Evolutionary conservation across 2,797 vertebrate genomes (phyloP).

Genomic region (Protosalanx chinensis): DNA sequence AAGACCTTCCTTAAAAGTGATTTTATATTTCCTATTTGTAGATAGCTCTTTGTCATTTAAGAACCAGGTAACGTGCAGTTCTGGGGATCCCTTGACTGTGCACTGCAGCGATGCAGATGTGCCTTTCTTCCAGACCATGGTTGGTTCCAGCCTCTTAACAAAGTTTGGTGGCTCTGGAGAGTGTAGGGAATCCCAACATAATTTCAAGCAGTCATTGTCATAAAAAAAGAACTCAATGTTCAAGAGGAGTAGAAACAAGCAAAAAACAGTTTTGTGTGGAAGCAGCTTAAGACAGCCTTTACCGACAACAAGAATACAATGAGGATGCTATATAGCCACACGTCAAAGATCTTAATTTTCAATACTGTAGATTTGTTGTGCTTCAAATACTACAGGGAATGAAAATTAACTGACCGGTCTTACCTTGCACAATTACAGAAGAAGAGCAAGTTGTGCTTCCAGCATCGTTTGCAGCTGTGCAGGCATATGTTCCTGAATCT

Average conservation of each 20-base stretch:
- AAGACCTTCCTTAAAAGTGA: conserved; percentile 74
- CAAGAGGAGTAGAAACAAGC: conserved; percentile 18
- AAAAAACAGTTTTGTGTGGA: not conserved
- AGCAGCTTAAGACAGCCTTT: not conserved
- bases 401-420: conserved; percentile 58
- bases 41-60: conserved; percentile 81
- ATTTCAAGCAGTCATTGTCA: conserved; percentile 23
- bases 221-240: conserved; percentile 29
- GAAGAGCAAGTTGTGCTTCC: conserved; percentile 82
- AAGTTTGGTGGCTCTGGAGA: conserved; percentile 66
- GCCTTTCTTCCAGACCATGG: conserved; percentile 82
- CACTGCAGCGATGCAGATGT: conserved; percentile 80
- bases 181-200: conserved; percentile 20
- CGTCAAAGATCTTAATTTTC: conserved; percentile 32
- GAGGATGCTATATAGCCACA: conserved; percentile 18
- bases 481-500: conserved; percentile 84
- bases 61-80: conserved; percentile 85
- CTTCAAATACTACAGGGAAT: conserved; percentile 47
- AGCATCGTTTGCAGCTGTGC: conserved; percentile 83
- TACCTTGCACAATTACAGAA: conserved; percentile 84
- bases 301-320: not conserved
- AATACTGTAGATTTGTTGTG: conserved; percentile 38
- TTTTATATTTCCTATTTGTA: conserved; percentile 68
- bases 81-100: conserved; percentile 83
- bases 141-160: conserved; percentile 83